A percentile compares a stretch with the other conserved stretches of the same genome.
phyloP scores from a whole-genome alignment of 2,797 vertebrate species.

The Enteromius viviparus region DNA sequence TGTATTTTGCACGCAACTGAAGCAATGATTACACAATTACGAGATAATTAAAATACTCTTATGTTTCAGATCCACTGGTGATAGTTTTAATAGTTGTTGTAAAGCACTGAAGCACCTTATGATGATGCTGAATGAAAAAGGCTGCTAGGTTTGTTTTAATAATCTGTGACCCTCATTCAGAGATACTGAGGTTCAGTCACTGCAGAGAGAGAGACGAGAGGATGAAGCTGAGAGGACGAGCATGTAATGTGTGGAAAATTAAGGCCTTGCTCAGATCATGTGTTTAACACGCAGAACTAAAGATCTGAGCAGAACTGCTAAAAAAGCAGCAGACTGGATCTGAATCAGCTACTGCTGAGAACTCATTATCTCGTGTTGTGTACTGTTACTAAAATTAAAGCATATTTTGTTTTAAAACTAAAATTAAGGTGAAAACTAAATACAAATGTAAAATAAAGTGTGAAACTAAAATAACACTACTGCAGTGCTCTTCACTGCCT shows the following conservation, averaged over 20 bases:
- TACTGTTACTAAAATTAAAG: too few relatives aligned
- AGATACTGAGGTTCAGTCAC: not conserved
- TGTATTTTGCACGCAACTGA: not conserved
- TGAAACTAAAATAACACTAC: not conserved
- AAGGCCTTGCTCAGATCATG: slow-evolving; percentile 69
- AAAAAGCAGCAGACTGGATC: not conserved
- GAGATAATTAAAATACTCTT: not conserved
- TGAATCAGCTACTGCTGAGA: not conserved
- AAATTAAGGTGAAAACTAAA: too few relatives aligned
- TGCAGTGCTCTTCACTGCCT: not conserved
- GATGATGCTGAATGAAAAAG: not conserved
- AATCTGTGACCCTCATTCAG: not conserved
- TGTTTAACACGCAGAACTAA: slow-evolving; percentile 77
- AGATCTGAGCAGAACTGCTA: slow-evolving; percentile 59
- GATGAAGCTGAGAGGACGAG: slow-evolving; percentile 1
- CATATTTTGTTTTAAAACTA: too few relatives aligned
- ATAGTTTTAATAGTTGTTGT: not conserved
- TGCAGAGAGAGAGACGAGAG: not conserved
- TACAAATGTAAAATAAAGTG: too few relatives aligned
- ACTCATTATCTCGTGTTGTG: not conserved
- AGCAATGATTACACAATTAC: not conserved
- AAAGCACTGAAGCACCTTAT: not conserved
- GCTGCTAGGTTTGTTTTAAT: not conserved
- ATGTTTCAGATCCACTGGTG: not conserved
- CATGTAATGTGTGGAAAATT: slow-evolving; percentile 71